These are phyloP conservation scores for Tachystola acroxantha DNA, from an alignment of 2,888 invertebrate species.

Conservation along the genomic window DNA sequence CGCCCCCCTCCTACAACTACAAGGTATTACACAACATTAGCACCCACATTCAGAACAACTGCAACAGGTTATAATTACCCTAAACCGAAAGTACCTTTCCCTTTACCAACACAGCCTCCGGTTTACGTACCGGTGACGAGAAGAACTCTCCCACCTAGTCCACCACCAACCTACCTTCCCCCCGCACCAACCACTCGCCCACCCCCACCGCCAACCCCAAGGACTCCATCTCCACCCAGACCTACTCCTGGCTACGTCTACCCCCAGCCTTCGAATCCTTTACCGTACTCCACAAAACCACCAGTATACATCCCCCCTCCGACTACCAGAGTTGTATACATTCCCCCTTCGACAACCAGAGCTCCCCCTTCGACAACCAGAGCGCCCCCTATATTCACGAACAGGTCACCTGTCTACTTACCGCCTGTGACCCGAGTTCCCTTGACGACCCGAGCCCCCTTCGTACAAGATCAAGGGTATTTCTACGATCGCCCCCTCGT, in stretches of 20 bases:
- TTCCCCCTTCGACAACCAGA: constrained; percentile 30
- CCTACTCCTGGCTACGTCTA: constrained; percentile 13
- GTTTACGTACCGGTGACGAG: constrained; percentile 11
- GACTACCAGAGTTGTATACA: constrained; percentile 24
- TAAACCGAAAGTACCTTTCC: constrained; percentile 14
- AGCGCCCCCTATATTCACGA: constrained; percentile 44
- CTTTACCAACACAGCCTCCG: constrained; percentile 17
- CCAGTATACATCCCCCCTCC: constrained; percentile 25
- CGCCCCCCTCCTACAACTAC: constrained; percentile 4
- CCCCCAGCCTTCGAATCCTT: constrained; percentile 13
- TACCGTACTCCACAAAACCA: constrained; percentile 13
- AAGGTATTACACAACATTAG: constrained; percentile 9
- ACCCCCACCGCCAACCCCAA: constrained; percentile 13
- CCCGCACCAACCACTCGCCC: constrained; percentile 16
- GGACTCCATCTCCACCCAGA: constrained; percentile 10
- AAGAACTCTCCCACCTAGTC: constrained; percentile 11
- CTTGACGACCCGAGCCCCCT: constrained; percentile 51
- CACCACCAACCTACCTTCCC: constrained; percentile 13
- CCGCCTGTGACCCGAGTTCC: constrained; percentile 31
- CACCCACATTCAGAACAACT: constrained; percentile 17
- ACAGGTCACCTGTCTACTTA: constrained; percentile 35
- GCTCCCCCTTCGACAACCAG: constrained; percentile 26
- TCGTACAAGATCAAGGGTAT: constrained; percentile 56
- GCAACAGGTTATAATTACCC: constrained; percentile 24
- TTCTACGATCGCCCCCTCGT: constrained; percentile 65